Evolutionary conservation across 1,140 invertebrate species (phyloP).

Genomic region (Zophobas atratus): DNA sequence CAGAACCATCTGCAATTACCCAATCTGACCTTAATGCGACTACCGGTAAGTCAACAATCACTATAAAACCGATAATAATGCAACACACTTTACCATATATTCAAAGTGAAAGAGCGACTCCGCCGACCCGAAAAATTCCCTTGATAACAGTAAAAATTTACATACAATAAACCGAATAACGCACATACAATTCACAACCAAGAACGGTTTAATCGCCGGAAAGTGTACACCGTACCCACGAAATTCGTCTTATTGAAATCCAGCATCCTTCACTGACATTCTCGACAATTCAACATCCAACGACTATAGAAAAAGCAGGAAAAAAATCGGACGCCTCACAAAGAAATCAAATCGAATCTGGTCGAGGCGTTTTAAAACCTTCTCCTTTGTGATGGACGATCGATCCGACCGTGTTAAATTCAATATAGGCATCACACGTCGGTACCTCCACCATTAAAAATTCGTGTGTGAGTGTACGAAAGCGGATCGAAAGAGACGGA

Average conservation of each 20-base stretch:
- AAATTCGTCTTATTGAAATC: conserved; percentile 39
- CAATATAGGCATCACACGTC: conserved; percentile 40
- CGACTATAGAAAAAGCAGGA: background rate
- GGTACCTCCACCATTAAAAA: conserved; percentile 42
- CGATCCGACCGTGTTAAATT: conserved; percentile 34
- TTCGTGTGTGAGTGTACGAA: conserved; percentile 23
- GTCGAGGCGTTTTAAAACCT: conserved; percentile 23
- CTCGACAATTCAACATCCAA: background rate
- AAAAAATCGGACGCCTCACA: conserved; percentile 23
- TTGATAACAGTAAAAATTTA: conserved; percentile 40
- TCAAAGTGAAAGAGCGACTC: conserved; percentile 3
- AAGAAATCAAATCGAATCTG: conserved; percentile 41
- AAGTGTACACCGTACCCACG: conserved; percentile 21
- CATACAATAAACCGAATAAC: conserved; percentile 36
- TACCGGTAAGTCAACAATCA: conserved; percentile 1
- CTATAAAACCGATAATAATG: background rate
- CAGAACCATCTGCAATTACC: too few relatives aligned
- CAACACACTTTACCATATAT: conserved; percentile 11
- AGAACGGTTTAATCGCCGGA: conserved; percentile 33
- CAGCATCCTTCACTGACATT: conserved; percentile 20
- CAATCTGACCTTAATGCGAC: background rate
- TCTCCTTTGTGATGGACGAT: conserved; percentile 35
- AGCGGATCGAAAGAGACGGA: conserved; percentile 30
- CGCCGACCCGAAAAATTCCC: conserved; percentile 28
- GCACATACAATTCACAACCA: conserved; percentile 21